phyloP scores from a whole-genome alignment of 1,140 invertebrate species.

The Caenorhabditis remanei region DNA sequence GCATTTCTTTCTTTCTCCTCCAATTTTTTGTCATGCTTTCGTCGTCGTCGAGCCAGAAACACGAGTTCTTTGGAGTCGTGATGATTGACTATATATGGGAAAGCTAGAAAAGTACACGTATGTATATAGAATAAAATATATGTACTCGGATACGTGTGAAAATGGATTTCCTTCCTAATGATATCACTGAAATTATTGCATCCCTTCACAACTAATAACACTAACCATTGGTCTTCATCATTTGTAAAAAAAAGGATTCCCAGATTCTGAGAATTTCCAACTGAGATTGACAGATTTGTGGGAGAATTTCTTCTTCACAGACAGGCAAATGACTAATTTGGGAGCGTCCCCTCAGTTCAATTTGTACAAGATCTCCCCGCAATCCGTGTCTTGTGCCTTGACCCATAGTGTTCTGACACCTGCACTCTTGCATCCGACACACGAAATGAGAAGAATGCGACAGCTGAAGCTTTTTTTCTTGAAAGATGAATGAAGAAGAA shows the following conservation, averaged over 20 bases:
- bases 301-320: neutral
- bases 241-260: neutral
- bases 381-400: slow-evolving; percentile 3
- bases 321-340: neutral
- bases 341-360: neutral
- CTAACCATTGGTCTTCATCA: neutral
- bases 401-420: neutral
- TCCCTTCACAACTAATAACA: neutral
- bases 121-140: too few species aligned
- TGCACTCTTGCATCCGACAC: slow-evolving; percentile 6
- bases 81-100: neutral
- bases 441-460: slow-evolving; percentile 1
- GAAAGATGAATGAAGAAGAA: neutral
- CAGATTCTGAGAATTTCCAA: neutral
- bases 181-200: neutral
- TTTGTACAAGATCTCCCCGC: neutral
- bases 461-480: neutral
- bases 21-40: too few species aligned
- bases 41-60: neutral
- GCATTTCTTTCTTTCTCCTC: neutral
- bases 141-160: too few species aligned
- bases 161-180: too few species aligned
- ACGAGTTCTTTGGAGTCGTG: neutral
- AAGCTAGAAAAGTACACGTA: too few species aligned
- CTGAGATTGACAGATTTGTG: slow-evolving; percentile 2